phyloP scores from a whole-genome alignment of 92 coral and sea anemone species.

The Siderastrea radians region DNA sequence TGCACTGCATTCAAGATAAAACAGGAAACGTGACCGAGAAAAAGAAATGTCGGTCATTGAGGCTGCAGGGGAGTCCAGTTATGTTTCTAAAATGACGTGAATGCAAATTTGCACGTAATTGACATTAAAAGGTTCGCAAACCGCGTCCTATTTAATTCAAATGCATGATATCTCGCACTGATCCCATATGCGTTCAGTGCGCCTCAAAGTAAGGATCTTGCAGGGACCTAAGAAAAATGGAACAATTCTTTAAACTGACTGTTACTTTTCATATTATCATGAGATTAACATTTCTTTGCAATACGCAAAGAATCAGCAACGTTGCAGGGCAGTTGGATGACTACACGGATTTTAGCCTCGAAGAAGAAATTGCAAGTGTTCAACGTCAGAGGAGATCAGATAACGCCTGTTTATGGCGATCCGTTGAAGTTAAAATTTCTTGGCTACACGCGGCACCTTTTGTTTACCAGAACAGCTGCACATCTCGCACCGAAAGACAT shows the following conservation, averaged over 20 bases:
- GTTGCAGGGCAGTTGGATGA: neutral
- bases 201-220: no score
- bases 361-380: neutral
- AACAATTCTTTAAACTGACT: neutral
- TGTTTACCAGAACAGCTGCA: neutral
- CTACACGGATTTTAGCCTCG: neutral
- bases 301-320: neutral
- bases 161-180: no score
- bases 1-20: no score
- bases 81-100: no score
- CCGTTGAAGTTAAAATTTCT: neutral
- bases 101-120: neutral
- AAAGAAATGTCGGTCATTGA: no score
- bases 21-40: no score
- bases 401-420: neutral
- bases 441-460: neutral
- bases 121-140: neutral
- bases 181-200: no score
- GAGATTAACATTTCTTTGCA: neutral
- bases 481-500: neutral
- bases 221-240: neutral
- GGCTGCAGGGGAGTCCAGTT: no score
- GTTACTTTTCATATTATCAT: neutral
- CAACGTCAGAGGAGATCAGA: no score
- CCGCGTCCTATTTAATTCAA: neutral